phyloP scores from a whole-genome alignment of 2,797 vertebrate species.

The Heliangelus exortis region DNA sequence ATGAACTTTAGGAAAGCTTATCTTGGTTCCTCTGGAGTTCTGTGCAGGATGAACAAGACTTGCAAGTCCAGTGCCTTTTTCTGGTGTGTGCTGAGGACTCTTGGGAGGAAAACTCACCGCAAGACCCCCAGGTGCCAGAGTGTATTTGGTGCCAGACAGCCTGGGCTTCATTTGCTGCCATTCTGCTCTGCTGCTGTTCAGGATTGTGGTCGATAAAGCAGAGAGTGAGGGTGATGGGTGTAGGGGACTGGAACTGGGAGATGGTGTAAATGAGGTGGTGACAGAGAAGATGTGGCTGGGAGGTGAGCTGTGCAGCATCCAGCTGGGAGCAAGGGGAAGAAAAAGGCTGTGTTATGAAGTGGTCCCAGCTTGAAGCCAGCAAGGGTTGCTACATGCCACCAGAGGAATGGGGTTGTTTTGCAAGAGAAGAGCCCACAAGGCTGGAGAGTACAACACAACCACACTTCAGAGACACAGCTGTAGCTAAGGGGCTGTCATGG shows the following conservation, averaged over 20 bases:
- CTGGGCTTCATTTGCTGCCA: accelerated
- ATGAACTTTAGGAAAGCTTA: background rate
- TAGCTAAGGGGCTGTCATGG: background rate
- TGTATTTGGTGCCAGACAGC: background rate
- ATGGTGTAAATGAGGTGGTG: background rate
- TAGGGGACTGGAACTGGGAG: background rate
- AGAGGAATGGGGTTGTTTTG: background rate
- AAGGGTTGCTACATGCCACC: background rate
- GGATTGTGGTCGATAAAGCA: background rate
- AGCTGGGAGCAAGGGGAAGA: background rate
- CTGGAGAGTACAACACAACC: background rate
- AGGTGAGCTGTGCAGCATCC: background rate
- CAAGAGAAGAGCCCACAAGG: background rate
- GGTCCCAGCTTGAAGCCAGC: background rate
- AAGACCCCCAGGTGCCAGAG: background rate
- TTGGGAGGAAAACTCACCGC: background rate
- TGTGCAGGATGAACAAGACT: background rate
- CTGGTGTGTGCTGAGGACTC: background rate
- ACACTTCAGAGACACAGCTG: accelerated
- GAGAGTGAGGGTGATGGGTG: background rate
- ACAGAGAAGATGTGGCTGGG: background rate
- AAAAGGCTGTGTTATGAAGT: background rate
- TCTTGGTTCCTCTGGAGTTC: background rate
- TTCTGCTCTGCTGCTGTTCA: background rate
- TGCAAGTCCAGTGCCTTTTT: background rate